Conservation (phyloP, 2,113 vertebrate genomes). For the Psittacara wagleri region DNA sequence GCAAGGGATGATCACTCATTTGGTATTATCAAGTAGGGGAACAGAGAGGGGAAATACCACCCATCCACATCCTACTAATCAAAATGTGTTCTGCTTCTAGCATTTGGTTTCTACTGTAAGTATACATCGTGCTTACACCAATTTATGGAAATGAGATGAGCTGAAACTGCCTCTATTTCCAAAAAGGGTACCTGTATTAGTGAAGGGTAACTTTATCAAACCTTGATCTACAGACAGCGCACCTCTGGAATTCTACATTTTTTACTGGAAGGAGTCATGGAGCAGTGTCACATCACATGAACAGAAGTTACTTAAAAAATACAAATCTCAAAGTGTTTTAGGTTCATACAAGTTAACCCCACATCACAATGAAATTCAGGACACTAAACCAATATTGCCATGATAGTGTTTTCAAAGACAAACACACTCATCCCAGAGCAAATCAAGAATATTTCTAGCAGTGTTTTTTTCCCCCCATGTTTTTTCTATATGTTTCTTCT, state of each 20-base stretch:
- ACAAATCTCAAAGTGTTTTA: not conserved
- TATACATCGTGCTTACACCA: not conserved
- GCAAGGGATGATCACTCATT: not conserved
- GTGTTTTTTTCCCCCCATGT: not conserved
- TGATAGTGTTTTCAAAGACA: not conserved
- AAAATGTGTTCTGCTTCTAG: not conserved
- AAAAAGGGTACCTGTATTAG: not conserved
- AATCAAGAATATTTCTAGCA: not conserved
- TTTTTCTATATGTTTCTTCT: not conserved
- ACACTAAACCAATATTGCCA: not conserved
- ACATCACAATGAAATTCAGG: not conserved
- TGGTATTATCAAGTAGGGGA: not conserved
- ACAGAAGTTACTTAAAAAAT: not conserved
- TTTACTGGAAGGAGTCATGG: not conserved
- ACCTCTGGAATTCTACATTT: not conserved
- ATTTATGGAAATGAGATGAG: not conserved
- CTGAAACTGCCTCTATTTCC: not conserved
- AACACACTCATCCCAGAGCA: not conserved
- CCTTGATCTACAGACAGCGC: not conserved
- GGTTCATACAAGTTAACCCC: not conserved
- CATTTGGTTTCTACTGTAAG: rapidly evolving
- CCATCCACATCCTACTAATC: not conserved
- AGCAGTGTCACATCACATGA: not conserved
- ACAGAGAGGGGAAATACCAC: not conserved
- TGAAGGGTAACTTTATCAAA: not conserved